Percentiles rank a stretch among this genome's conserved stretches.
Evolutionary conservation across 2,888 invertebrate genomes (phyloP).

Genomic region (Oscheius sp.): DNA sequence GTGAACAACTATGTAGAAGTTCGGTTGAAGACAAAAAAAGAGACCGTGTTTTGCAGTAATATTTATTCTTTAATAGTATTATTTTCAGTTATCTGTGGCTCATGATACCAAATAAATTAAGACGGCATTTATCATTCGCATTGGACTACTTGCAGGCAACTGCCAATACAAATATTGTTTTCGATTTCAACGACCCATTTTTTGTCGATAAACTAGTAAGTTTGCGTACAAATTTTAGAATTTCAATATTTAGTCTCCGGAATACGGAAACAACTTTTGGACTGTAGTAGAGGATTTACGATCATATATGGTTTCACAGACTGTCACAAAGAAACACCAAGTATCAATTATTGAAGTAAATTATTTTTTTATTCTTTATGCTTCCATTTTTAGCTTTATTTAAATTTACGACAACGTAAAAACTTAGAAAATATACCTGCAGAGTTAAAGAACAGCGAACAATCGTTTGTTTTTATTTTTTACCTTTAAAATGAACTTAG

Average conservation of each 20-base stretch:
- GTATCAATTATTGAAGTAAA: slow-evolving; percentile 6
- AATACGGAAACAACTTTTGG: slow-evolving; percentile 6
- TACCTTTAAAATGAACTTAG: not conserved
- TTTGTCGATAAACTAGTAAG: slow-evolving; percentile 15
- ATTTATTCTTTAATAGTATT: not conserved
- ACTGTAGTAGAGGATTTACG: not conserved
- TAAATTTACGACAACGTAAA: not conserved
- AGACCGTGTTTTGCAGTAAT: slow-evolving; percentile 6
- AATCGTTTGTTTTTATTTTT: not conserved
- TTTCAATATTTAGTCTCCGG: not conserved
- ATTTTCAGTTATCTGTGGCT: slow-evolving; percentile 10
- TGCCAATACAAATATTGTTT: slow-evolving; percentile 1
- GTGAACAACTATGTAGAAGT: slow-evolving; percentile 1
- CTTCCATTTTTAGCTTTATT: not conserved
- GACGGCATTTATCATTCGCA: not conserved
- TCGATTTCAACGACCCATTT: slow-evolving; percentile 16
- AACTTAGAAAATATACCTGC: slow-evolving; percentile 8
- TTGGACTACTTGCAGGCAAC: slow-evolving; percentile 13
- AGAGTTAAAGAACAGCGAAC: not conserved
- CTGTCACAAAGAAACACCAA: not conserved
- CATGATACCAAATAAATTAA: slow-evolving; percentile 14
- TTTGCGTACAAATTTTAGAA: not conserved
- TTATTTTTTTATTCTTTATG: not conserved
- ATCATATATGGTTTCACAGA: not conserved
- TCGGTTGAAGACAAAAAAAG: not conserved